Evolutionary conservation across 2,797 vertebrate species (phyloP).

Genomic region (Adelosebastes latens): DNA sequence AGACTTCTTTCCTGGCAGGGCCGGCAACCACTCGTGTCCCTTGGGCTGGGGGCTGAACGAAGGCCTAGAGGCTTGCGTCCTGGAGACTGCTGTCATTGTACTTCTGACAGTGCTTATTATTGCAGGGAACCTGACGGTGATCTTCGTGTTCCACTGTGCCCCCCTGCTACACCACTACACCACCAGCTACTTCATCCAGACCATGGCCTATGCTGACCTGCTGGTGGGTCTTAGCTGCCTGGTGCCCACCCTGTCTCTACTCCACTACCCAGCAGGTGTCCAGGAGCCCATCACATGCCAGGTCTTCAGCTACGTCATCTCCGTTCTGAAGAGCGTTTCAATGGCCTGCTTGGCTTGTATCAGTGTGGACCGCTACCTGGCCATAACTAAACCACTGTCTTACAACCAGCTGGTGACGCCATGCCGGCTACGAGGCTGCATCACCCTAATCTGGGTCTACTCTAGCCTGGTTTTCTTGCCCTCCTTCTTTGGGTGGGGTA

Average conservation of each 20-base stretch:
- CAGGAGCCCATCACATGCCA: constrained; percentile 96
- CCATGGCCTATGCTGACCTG: constrained; percentile 98
- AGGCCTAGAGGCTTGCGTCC: constrained; percentile 90
- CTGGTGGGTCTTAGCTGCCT: constrained; percentile 97
- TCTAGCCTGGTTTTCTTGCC: constrained; percentile 95
- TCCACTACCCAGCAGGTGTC: constrained; percentile 93
- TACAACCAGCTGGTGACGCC: constrained; percentile 98
- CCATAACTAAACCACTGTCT: constrained; percentile 96
- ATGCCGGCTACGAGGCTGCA: constrained; percentile 94
- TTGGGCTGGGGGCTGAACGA: constrained; percentile 92
- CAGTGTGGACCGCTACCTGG: constrained; percentile 97
- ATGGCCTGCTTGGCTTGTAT: constrained; percentile 99
- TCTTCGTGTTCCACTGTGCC: constrained; percentile 98
- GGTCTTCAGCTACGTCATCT: constrained; percentile 97
- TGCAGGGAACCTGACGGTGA: constrained; percentile 95
- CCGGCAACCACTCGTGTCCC: constrained; percentile 93
- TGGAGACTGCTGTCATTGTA: constrained; percentile 95
- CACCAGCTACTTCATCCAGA: constrained; percentile 99
- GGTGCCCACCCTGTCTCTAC: constrained; percentile 95
- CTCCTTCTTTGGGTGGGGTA: constrained; percentile 98
- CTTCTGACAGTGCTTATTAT: constrained; percentile 96
- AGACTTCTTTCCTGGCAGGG: constrained; percentile 74
- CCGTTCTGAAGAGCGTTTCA: constrained; percentile 97
- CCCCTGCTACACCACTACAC: constrained; percentile 97
- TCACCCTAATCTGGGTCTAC: constrained; percentile 95